Evolutionary conservation across 2,888 invertebrate species (phyloP), one percentile per base, ranked within the genome.

Genomic region (Harmothoe impar): DNA sequence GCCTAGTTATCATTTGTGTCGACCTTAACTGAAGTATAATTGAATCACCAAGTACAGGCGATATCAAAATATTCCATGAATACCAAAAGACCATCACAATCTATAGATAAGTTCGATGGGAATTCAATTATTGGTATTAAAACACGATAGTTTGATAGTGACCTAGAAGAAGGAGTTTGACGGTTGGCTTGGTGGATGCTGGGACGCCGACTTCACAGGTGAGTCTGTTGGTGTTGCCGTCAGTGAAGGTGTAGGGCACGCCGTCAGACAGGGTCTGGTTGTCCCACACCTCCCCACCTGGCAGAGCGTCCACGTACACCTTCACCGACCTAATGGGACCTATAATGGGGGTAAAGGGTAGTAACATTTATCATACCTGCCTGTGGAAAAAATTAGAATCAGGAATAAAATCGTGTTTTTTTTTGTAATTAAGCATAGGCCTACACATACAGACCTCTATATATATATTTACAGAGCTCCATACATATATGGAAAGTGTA

Each of bases 201-300:
- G 72, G 72, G 1, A 29, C 72, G 29, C 72, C 72, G 1, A 29
- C 72, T 7, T 72, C 72, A 72, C 72, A 72, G 29, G 72, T 72
- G 25, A 72, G 15, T 25, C 31, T 72, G 31, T n/a, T 7, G 5
- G 29, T 25, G 5, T 25, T 25, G 15, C 31, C 31, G 29, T 72
- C 29, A 5, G 3, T 25, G 72, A 72, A 72, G 29, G 72, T 72
- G 72, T 29, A 72, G 29, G 72, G 5, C 3, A 29, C 29, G 1
- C 72, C 72, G 29, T 72, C 72, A 29, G 72, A 72, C 72, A 72
- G 17, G 3, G 29, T 29, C 72, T 72, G 72, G 72, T 29, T 72
- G 7, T 0, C 1, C 1, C 3, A 62, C 29, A 72, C 72, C 15
- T 25, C 31, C 3, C 17, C 29, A n/a, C 72, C 29, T 3, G 29